Evolutionary conservation across 2,888 invertebrate genomes (phyloP).

Genomic region (Polydrusus cervinus): DNA sequence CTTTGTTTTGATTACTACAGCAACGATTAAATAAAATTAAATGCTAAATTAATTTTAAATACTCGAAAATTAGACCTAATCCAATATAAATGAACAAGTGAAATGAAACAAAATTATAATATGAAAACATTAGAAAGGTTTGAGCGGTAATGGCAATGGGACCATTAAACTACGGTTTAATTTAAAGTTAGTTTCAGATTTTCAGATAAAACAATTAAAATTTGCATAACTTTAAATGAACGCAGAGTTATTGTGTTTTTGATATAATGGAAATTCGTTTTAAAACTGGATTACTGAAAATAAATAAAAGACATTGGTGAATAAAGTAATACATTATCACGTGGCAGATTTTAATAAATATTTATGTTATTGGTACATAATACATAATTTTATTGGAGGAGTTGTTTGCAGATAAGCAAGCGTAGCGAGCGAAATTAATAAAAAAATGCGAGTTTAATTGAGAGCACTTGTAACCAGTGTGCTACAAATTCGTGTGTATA

Average conservation of each 20-base stretch:
- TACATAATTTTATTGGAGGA: no score
- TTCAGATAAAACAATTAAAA: constrained; percentile 21
- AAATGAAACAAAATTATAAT: neutral
- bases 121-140: constrained; percentile 13
- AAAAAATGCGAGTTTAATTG: no score
- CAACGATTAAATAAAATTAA: no score
- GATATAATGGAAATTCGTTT: constrained; percentile 21
- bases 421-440: no score
- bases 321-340: no score
- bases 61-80: neutral
- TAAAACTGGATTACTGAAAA: neutral
- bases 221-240: constrained; percentile 16
- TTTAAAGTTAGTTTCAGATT: constrained; percentile 32
- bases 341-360: no score
- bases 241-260: constrained; percentile 10
- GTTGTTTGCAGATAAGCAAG: no score
- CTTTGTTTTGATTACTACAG: no score
- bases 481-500: no score
- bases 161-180: constrained; percentile 32
- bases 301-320: neutral
- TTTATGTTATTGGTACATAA: no score
- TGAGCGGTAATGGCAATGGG: constrained; percentile 26
- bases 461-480: no score
- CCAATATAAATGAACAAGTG: neutral
- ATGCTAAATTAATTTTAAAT: no score